These are phyloP conservation scores for Armadillidium nasatum DNA, from an alignment of 1,140 invertebrate genomes.

Conservation along the genomic window DNA sequence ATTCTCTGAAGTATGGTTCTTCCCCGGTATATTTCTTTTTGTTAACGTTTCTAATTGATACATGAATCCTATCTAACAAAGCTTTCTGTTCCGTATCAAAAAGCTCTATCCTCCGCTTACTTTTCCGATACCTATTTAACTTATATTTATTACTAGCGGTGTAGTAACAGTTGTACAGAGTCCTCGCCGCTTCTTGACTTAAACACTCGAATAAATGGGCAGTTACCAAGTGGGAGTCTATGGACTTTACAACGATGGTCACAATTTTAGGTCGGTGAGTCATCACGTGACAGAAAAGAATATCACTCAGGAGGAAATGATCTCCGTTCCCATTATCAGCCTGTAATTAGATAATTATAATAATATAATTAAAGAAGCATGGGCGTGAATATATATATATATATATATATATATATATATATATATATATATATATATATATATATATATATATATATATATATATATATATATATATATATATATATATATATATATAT, in stretches of 20 bases:
- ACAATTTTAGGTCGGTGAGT: conserved; percentile 23
- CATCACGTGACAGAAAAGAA: conserved; percentile 30
- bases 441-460: too few relatives aligned
- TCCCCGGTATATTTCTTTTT: conserved; percentile 14
- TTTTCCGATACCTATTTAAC: conserved; percentile 40
- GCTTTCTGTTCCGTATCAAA: background rate
- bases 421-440: too few relatives aligned
- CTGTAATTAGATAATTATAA: background rate
- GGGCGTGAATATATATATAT: too few relatives aligned
- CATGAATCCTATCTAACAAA: background rate
- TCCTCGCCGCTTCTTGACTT: conserved; percentile 30
- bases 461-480: too few relatives aligned
- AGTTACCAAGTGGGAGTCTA: background rate
- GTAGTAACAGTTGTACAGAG: conserved; percentile 40
- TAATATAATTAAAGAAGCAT: too few relatives aligned
- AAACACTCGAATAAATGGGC: conserved; percentile 30
- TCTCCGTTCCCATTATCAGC: background rate
- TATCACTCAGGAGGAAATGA: conserved; percentile 28
- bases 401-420: too few relatives aligned
- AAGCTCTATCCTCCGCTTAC: conserved; percentile 28
- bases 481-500: too few relatives aligned
- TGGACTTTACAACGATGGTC: conserved; percentile 21
- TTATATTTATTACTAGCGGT: conserved; percentile 36
- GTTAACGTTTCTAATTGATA: conserved; percentile 2
- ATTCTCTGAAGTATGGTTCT: background rate